These are phyloP conservation scores for Agrochola lota DNA, from an alignment of 2,888 invertebrate genomes.

Conservation along the genomic window DNA sequence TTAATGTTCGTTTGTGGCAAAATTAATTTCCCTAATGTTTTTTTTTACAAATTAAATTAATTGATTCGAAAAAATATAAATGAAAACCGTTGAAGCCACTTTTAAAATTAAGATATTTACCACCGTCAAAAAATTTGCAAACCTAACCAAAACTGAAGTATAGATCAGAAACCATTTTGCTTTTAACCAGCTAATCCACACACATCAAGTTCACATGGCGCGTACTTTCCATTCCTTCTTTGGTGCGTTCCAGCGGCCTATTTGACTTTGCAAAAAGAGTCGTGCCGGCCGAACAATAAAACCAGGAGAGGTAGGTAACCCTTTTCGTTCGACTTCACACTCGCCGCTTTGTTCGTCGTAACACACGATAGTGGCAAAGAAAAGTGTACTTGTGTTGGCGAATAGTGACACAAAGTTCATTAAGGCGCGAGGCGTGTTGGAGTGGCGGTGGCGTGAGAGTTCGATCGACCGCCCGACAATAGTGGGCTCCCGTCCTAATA, in stretches of 20 bases:
- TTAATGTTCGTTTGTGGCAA: no score
- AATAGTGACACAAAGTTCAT: conserved; percentile 90
- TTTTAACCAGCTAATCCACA: no score
- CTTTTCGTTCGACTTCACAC: conserved; percentile 86
- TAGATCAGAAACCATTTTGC: neutral
- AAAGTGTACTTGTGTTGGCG: conserved; percentile 89
- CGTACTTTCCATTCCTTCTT: conserved; percentile 19
- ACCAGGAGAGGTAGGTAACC: conserved; percentile 82
- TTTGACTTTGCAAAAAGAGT: conserved; percentile 82
- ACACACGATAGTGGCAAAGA: conserved; percentile 87
- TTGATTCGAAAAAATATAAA: neutral
- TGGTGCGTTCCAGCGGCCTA: conserved; percentile 68
- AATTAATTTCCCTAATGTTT: neutral
- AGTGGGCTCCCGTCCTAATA: conserved; percentile 76
- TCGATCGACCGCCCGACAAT: conserved; percentile 70
- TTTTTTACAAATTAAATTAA: neutral
- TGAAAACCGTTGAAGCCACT: neutral
- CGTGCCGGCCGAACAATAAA: conserved; percentile 79
- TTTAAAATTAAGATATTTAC: no score
- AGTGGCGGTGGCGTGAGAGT: conserved; percentile 83
- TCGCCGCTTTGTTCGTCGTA: conserved; percentile 86
- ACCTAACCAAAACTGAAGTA: neutral
- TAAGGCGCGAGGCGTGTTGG: conserved; percentile 89
- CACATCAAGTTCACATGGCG: neutral
- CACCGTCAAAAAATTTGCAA: neutral